phyloP scores from a whole-genome alignment of 92 coral and sea anemone genomes.

The Zoanthus sansibaricus region DNA sequence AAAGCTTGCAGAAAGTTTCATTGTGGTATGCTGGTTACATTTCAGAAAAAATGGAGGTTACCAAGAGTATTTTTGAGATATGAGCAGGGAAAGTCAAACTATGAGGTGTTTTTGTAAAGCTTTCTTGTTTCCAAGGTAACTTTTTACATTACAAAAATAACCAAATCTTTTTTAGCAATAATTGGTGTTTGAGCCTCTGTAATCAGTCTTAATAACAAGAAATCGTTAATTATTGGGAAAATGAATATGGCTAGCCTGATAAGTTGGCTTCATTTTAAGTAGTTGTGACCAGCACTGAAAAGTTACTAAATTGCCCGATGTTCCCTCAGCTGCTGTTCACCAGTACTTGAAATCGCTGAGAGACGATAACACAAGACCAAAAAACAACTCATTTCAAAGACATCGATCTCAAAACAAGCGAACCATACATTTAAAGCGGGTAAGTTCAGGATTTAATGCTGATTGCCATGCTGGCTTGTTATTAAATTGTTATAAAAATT shows the following conservation, averaged over 20 bases:
- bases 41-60: constrained; percentile 13
- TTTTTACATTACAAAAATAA: background rate
- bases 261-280: background rate
- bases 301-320: background rate
- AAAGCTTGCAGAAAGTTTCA: background rate
- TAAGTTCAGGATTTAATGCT: constrained; percentile 10
- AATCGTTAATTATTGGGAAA: background rate
- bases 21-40: background rate
- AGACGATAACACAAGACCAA: constrained; percentile 12
- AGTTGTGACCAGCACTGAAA: background rate
- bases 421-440: constrained; percentile 11
- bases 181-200: background rate
- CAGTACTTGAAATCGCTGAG: constrained; percentile 13
- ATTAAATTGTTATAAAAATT: background rate
- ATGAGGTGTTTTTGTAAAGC: background rate
- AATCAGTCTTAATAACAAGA: background rate
- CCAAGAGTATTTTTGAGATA: background rate
- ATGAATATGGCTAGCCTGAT: background rate
- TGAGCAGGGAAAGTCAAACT: background rate
- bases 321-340: constrained; percentile 14
- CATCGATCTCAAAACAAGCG: constrained; percentile 14
- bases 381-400: background rate
- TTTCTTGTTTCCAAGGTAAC: background rate
- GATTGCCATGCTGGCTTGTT: constrained; percentile 6
- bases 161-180: constrained; percentile 7